phyloP scores from a whole-genome alignment of 2,888 invertebrate species.

The Caenorhabditis sp. region DNA sequence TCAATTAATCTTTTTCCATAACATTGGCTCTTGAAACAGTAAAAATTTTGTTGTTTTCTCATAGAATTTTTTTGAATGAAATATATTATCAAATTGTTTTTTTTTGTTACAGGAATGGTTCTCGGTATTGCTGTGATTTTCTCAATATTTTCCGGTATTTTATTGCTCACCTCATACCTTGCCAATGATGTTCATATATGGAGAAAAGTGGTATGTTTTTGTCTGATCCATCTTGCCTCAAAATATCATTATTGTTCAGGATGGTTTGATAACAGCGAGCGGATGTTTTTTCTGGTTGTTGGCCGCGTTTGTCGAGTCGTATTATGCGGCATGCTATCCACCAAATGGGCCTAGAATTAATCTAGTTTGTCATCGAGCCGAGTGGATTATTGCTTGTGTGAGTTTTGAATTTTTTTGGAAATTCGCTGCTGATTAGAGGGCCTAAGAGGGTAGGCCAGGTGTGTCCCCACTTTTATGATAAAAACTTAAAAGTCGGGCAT shows the following conservation, averaged over 20 bases:
- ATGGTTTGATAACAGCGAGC: slow-evolving; percentile 52
- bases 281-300: slow-evolving; percentile 59
- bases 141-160: slow-evolving; percentile 50
- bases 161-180: slow-evolving; percentile 55
- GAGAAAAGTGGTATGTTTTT: slow-evolving; percentile 55
- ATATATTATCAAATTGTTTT: no score
- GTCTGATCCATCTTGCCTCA: neutral
- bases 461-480: no score
- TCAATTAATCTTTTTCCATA: no score
- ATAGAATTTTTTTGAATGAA: no score
- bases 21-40: no score
- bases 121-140: slow-evolving; percentile 50
- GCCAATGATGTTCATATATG: slow-evolving; percentile 52
- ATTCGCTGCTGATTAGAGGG: no score
- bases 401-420: slow-evolving; percentile 5
- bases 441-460: neutral
- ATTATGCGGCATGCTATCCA: slow-evolving; percentile 67
- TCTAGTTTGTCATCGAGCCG: slow-evolving; percentile 63
- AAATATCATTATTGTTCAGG: slow-evolving; percentile 40
- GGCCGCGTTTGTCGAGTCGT: slow-evolving; percentile 64
- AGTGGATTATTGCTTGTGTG: slow-evolving; percentile 63
- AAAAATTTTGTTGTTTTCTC: no score
- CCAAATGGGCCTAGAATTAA: slow-evolving; percentile 61
- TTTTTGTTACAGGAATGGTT: slow-evolving; percentile 34
- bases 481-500: no score